Evolutionary conservation across 2,888 invertebrate species (phyloP).

Genomic region (Ormia ochracea): DNA sequence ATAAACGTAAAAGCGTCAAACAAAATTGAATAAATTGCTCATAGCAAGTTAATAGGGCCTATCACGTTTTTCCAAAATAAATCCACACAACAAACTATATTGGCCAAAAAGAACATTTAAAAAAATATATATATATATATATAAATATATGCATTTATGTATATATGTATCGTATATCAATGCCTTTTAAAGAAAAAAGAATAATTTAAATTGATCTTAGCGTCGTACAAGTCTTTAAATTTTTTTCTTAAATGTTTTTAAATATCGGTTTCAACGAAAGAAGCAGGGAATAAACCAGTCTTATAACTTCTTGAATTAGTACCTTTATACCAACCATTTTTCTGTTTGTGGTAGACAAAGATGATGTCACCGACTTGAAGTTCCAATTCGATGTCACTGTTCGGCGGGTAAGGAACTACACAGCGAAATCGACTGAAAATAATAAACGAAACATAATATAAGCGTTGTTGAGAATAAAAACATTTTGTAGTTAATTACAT

Average conservation of each 20-base stretch:
- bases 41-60: too few species aligned
- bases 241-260: constrained; percentile 64
- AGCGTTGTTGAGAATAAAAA: neutral
- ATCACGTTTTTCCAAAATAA: too few species aligned
- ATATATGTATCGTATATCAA: neutral
- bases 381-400: constrained; percentile 94
- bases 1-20: too few species aligned
- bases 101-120: too few species aligned
- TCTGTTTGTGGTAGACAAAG: constrained; percentile 92
- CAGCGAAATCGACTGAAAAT: constrained; percentile 84
- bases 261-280: constrained; percentile 87
- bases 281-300: constrained; percentile 95
- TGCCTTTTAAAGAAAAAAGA: neutral
- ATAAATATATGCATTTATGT: neutral
- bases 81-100: too few species aligned
- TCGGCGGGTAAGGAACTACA: constrained; percentile 95
- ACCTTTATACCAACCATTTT: constrained; percentile 97
- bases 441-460: neutral
- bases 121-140: too few species aligned
- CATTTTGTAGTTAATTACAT: neutral
- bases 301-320: constrained; percentile 92
- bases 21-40: too few species aligned
- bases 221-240: constrained; percentile 24
- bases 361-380: constrained; percentile 93
- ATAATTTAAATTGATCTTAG: constrained; percentile 24